Conservation (phyloP, 2,113 vertebrate species). For the Microcebus lehilahytsara region DNA sequence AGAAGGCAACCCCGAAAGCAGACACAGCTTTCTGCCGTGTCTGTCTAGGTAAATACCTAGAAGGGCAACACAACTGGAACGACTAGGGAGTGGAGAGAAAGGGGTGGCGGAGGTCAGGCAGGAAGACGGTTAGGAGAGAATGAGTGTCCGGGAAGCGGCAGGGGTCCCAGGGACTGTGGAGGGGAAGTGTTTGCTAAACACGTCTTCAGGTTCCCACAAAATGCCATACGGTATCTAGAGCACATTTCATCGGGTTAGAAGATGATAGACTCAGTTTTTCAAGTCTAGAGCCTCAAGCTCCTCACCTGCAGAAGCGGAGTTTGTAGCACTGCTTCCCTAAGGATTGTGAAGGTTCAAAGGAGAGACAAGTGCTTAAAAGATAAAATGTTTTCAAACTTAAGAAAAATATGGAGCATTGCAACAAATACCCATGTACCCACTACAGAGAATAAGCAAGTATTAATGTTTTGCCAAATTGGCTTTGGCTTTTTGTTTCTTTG, state of each 20-base stretch:
- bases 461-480: neutral
- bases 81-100: neutral
- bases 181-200: neutral
- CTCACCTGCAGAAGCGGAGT: neutral
- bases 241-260: neutral
- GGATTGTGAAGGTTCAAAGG: neutral
- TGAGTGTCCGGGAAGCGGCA: neutral
- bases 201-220: neutral
- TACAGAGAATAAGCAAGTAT: neutral
- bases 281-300: neutral
- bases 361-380: neutral
- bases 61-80: neutral
- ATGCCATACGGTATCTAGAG: neutral
- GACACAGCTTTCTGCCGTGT: neutral
- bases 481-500: neutral
- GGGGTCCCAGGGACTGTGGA: fast-evolving
- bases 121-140: neutral
- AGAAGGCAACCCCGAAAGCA: neutral
- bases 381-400: neutral
- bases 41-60: neutral
- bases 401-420: neutral
- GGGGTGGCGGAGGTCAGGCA: too few species aligned
- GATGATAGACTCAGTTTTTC: neutral
- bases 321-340: neutral
- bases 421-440: neutral